phyloP scores from a whole-genome alignment of 1,140 invertebrate species.

The Littorina saxatilis region DNA sequence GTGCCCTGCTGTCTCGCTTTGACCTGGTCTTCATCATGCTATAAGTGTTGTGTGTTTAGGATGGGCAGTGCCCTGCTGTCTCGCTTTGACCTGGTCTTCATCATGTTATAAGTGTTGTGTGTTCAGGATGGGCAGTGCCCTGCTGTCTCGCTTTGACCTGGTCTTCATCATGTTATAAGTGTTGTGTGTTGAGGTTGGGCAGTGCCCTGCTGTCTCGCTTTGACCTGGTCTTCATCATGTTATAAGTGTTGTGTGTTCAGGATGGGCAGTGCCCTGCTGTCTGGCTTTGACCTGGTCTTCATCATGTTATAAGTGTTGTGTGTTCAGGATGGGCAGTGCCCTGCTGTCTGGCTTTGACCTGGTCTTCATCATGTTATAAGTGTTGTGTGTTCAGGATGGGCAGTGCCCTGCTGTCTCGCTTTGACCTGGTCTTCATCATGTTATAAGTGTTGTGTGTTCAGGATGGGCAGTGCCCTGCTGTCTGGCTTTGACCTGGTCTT shows the following conservation, averaged over 20 bases:
- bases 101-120: too few relatives aligned
- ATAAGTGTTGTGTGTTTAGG: too few relatives aligned
- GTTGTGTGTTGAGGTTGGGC: too few relatives aligned
- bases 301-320: too few relatives aligned
- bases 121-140: too few relatives aligned
- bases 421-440: conserved; percentile 95
- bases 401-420: conserved; percentile 91
- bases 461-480: conserved; percentile 87
- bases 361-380: conserved; percentile 92
- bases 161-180: conserved; percentile 94
- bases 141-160: conserved; percentile 95
- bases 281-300: conserved; percentile 95
- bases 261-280: conserved; percentile 90
- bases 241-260: too few relatives aligned
- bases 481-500: conserved; percentile 96
- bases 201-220: conserved; percentile 92
- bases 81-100: conserved; percentile 95
- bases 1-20: conserved; percentile 92
- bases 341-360: conserved; percentile 95
- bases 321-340: too few relatives aligned
- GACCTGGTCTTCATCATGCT: conserved; percentile 94
- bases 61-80: conserved; percentile 91
- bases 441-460: too few relatives aligned
- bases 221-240: conserved; percentile 93
- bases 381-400: too few relatives aligned